These are phyloP conservation scores for Galerucella nymphaeae DNA, from an alignment of 2,888 invertebrate genomes.

Conservation along the genomic window DNA sequence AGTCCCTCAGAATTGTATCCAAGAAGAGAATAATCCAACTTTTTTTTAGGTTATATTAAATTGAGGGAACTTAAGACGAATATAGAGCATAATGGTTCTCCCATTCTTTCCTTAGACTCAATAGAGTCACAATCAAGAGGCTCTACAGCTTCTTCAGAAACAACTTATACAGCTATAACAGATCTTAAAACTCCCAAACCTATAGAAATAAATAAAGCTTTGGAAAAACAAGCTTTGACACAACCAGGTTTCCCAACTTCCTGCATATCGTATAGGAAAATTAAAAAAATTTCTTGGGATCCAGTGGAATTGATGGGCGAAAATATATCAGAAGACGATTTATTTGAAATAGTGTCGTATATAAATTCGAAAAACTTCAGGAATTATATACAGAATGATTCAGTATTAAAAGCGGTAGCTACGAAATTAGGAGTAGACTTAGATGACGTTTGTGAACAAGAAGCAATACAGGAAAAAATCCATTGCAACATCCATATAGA, in stretches of 20 bases:
- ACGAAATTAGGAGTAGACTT: slow-evolving; percentile 69
- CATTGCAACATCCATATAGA: slow-evolving; percentile 65
- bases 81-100: slow-evolving; percentile 28
- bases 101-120: slow-evolving; percentile 15
- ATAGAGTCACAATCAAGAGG: slow-evolving; percentile 41
- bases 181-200: slow-evolving; percentile 47
- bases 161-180: slow-evolving; percentile 32
- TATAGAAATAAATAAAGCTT: slow-evolving; percentile 43
- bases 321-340: slow-evolving; percentile 49
- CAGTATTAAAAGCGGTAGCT: slow-evolving; percentile 73
- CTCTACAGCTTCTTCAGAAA: slow-evolving; percentile 45
- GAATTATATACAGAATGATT: slow-evolving; percentile 72
- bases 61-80: slow-evolving; percentile 37
- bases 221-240: slow-evolving; percentile 54
- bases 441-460: slow-evolving; percentile 68
- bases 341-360: slow-evolving; percentile 63
- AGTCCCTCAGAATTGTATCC: too few relatives aligned
- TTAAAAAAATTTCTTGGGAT: slow-evolving; percentile 61
- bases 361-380: slow-evolving; percentile 76
- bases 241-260: slow-evolving; percentile 64
- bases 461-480: slow-evolving; percentile 75
- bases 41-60: slow-evolving; percentile 69
- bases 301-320: slow-evolving; percentile 48
- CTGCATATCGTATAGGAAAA: slow-evolving; percentile 66
- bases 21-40: too few relatives aligned